Conservation (phyloP, 2,113 vertebrate genomes). For the Pelecanoides urinatrix region DNA sequence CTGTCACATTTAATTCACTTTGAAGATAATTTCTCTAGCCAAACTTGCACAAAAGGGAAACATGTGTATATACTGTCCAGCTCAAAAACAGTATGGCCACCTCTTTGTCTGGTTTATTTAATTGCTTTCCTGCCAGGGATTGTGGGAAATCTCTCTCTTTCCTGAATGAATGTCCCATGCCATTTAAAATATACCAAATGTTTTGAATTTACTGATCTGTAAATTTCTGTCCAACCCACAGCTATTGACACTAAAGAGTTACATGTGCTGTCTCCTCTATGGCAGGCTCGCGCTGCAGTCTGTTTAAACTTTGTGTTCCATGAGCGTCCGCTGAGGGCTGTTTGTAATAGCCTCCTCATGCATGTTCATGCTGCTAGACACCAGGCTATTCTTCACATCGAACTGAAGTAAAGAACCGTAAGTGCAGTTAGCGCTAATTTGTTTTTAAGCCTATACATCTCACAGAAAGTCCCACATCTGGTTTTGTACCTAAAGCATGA, state of each 20-base stretch:
- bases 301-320: not conserved
- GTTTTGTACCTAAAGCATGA: not conserved
- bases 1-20: not conserved
- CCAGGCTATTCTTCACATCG: not conserved
- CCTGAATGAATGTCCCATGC: not conserved
- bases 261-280: not conserved
- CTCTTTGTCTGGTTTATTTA: not conserved
- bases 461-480: not conserved
- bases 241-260: not conserved
- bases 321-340: not conserved
- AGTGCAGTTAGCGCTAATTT: rapidly evolving
- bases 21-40: not conserved
- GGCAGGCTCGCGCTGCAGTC: not conserved
- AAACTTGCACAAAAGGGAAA: not conserved
- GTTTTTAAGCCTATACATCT: not conserved
- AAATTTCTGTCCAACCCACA: not conserved
- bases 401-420: not conserved
- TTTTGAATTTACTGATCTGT: slow-evolving; percentile 1
- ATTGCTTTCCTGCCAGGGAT: not conserved
- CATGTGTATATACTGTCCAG: not conserved
- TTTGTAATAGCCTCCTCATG: not conserved
- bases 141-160: not conserved
- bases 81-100: not conserved
- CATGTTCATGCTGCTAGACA: not conserved
- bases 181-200: not conserved